phyloP scores from a whole-genome alignment of 2,113 vertebrate genomes.

The Bambusicola thoracicus region DNA sequence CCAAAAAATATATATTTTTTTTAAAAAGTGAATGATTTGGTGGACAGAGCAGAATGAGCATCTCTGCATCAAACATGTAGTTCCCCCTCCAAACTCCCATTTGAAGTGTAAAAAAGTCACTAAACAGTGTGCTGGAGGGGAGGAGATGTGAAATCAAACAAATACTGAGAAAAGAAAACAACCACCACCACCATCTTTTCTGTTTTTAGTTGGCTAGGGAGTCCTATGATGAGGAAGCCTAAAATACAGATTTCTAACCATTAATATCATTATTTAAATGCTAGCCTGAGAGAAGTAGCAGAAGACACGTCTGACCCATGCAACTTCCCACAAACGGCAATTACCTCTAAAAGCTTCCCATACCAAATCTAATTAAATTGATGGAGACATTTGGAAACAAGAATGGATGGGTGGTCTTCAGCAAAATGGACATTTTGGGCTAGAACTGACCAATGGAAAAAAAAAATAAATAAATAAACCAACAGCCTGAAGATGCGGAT shows the following conservation, averaged over 20 bases:
- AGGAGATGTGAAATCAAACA: background rate
- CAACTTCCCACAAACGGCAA: conserved; percentile 34
- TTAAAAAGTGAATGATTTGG: background rate
- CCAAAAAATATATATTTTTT: too few relatives aligned
- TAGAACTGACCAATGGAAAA: background rate
- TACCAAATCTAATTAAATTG: conserved; percentile 51
- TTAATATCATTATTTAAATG: conserved; percentile 49
- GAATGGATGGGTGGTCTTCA: background rate
- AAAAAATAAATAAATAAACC: background rate
- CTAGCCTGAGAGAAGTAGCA: background rate
- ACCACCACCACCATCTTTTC: background rate
- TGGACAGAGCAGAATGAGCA: background rate
- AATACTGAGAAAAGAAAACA: conserved; percentile 6
- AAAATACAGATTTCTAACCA: conserved; percentile 19
- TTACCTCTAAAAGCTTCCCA: conserved; percentile 53
- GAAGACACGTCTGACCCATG: background rate
- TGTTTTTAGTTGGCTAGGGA: background rate
- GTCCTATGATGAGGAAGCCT: background rate
- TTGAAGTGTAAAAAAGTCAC: background rate
- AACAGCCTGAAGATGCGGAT: background rate
- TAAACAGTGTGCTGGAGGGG: background rate
- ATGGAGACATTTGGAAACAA: conserved; percentile 1
- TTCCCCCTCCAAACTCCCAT: background rate
- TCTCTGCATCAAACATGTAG: background rate
- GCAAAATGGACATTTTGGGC: background rate